These are phyloP conservation scores for Syritta pipiens DNA, from an alignment of 2,888 invertebrate genomes.

Conservation along the genomic window DNA sequence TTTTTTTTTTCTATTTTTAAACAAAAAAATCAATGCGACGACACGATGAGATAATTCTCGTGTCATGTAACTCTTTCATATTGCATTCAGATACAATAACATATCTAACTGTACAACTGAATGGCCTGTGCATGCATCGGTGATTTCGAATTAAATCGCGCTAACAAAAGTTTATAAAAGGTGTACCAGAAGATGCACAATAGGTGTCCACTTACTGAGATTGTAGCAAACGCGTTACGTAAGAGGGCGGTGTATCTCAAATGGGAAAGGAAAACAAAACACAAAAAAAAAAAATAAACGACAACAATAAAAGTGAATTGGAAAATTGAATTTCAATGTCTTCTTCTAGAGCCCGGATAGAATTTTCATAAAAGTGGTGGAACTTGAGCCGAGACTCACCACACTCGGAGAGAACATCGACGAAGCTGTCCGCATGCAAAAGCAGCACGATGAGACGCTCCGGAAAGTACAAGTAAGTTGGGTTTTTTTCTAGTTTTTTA, in stretches of 20 bases:
- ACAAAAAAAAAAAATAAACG: too few relatives aligned
- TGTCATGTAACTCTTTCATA: constrained; percentile 20
- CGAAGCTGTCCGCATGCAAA: constrained; percentile 87
- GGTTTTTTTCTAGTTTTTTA: neutral
- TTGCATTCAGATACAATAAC: constrained; percentile 28
- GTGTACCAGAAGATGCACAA: neutral
- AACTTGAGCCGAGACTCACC: constrained; percentile 90
- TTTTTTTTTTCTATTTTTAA: constrained; percentile 39
- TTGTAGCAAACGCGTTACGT: constrained; percentile 51
- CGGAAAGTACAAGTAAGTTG: constrained; percentile 87
- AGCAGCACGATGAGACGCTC: constrained; percentile 90
- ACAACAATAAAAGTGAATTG: too few relatives aligned
- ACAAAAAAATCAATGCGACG: neutral
- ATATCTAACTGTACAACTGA: constrained; percentile 23
- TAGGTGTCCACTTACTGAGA: constrained; percentile 13
- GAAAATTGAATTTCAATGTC: constrained; percentile 46
- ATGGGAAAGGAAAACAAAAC: constrained; percentile 11
- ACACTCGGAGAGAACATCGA: constrained; percentile 87
- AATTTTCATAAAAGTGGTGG: constrained; percentile 90
- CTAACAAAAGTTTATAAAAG: neutral
- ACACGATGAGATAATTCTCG: constrained; percentile 30
- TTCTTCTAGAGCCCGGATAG: constrained; percentile 88
- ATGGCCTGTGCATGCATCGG: constrained; percentile 22
- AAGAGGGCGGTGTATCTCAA: neutral
- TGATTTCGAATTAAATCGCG: constrained; percentile 23